Base-by-base conservation (phyloP, 2,888 invertebrate genomes). In the Morpho deidamia region DNA sequence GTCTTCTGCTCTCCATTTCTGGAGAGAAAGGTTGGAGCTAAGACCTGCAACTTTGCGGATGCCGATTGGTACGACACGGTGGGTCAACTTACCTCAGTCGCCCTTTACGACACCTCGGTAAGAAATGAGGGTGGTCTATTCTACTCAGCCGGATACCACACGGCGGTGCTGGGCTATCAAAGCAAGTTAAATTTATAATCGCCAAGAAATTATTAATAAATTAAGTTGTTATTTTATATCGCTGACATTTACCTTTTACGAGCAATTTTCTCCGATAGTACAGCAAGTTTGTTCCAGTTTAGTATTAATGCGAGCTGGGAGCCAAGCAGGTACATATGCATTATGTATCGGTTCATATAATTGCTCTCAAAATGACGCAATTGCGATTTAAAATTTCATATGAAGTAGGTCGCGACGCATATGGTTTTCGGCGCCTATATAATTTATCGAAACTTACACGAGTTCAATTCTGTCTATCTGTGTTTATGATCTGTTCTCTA, bases 351-450 rank as follows among this genome's bases (percentile, higher is more conserved):
- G 35, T 41, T 45, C 45, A 50, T 56, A 41, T 52, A 56, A 59
- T 52, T 56, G 51, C 59, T 42, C 40, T 52, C 40, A 44, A 52
- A 54, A 52, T 60, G 58, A 53, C 48, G 60, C 53, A 58, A 60
- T 55, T 51, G 11, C 43, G 47, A 60, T 58, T 60, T 60, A 51
- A 58, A 53, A 43, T 58, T 55, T 55, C 46, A 46, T 58, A 51
- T 40, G 46, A 60, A 55, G 45, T 61, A 37, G 57, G 57, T 57
- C 52, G 54, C 50, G 44, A 44, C 46, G 52, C 39, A 56, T 41
- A 54, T 54, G 54, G 54, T 50, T 57, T 59, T 52, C 42, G 54
- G 57, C 45, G 44, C 46, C 42, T 43, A 32, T 47, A 44, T 53
- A 44, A 45, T 48, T 39, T 38, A 44, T 46, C 14, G 23, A 53